Conservation (phyloP, 1,140 invertebrate genomes). For the Psix sp. region DNA sequence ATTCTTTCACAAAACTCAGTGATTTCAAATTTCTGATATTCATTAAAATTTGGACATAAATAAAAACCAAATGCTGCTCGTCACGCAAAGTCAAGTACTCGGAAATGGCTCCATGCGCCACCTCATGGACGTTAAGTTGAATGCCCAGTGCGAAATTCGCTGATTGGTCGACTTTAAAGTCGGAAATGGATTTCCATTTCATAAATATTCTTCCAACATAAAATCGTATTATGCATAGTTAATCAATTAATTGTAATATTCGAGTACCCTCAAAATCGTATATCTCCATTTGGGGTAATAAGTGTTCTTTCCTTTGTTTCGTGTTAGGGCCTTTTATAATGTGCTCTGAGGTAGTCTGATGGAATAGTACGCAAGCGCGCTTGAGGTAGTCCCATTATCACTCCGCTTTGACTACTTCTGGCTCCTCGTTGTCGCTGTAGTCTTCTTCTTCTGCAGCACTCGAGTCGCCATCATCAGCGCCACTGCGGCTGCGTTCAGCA, state of each 20-base stretch:
- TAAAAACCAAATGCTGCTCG: too few relatives aligned
- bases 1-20: too few relatives aligned
- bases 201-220: slow-evolving; percentile 64
- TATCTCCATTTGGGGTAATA: too few relatives aligned
- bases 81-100: too few relatives aligned
- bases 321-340: slow-evolving; percentile 56
- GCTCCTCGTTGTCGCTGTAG: slow-evolving; percentile 72
- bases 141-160: slow-evolving; percentile 26
- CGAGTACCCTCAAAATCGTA: too few relatives aligned
- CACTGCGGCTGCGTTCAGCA: slow-evolving; percentile 57
- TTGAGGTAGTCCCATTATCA: slow-evolving; percentile 35
- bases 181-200: background rate
- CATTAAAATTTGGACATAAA: too few relatives aligned
- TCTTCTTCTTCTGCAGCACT: slow-evolving; percentile 72
- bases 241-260: too few relatives aligned
- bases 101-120: too few relatives aligned
- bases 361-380: slow-evolving; percentile 64
- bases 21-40: too few relatives aligned
- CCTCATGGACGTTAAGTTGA: slow-evolving; percentile 1
- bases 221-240: slow-evolving; percentile 57
- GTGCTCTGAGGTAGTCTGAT: slow-evolving; percentile 75
- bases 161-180: background rate
- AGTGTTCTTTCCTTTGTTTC: background rate
- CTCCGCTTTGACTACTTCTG: slow-evolving; percentile 68
- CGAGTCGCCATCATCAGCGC: slow-evolving; percentile 16